phyloP scores from a whole-genome alignment of 2,888 invertebrate species.

The Callinectes sapidus region DNA sequence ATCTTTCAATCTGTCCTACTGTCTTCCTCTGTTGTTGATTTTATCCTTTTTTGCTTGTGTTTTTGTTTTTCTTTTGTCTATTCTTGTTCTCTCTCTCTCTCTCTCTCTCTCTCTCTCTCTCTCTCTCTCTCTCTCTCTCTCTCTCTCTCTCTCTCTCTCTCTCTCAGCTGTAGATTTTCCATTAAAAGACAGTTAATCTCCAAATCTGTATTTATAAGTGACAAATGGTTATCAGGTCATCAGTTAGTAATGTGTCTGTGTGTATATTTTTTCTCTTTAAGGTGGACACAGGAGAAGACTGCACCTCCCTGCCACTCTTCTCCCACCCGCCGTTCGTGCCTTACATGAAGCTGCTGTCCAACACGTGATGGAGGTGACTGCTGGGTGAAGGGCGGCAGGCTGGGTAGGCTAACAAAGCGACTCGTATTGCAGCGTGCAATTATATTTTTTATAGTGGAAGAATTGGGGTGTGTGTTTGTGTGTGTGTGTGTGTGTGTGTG shows the following conservation, averaged over 20 bases:
- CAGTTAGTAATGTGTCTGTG: not conserved
- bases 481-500: too few relatives aligned
- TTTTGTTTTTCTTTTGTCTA: not conserved
- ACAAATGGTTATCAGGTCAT: too few relatives aligned
- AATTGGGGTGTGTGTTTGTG: too few relatives aligned
- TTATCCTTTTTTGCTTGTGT: not conserved
- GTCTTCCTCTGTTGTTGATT: not conserved
- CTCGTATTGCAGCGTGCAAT: not conserved
- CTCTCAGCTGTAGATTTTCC: not conserved
- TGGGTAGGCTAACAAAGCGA: not conserved
- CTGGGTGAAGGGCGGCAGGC: not conserved
- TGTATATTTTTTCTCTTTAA: conserved; percentile 65
- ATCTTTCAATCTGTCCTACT: not conserved
- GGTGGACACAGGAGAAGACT: conserved; percentile 73
- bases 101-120: conserved; percentile 17
- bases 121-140: conserved; percentile 28
- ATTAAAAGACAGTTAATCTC: too few relatives aligned
- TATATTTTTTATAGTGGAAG: conserved; percentile 8
- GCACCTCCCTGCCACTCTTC: conserved; percentile 72
- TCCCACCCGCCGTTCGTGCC: conserved; percentile 69
- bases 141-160: not conserved
- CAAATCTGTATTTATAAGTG: too few relatives aligned
- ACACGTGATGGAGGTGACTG: conserved; percentile 16
- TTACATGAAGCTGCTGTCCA: conserved; percentile 65
- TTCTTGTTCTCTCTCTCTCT: not conserved